Conservation (phyloP, 2,888 invertebrate species). For the Listrodromus nycthemerus region DNA sequence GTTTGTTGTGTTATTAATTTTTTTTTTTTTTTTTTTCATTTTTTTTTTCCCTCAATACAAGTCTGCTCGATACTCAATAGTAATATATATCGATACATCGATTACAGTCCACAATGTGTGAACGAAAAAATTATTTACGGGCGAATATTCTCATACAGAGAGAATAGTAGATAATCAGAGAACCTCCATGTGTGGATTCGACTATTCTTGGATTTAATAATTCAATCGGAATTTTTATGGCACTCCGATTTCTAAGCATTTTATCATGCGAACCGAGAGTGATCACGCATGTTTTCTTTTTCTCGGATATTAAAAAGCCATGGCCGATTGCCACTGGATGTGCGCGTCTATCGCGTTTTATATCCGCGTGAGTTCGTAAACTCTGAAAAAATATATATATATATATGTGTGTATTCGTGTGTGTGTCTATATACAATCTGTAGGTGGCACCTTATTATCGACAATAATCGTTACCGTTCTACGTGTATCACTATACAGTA, state of each 20-base stretch:
- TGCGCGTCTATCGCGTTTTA: neutral
- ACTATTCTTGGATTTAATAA: neutral
- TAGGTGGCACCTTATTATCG: neutral
- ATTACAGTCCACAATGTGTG: too few relatives aligned
- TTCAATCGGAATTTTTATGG: neutral
- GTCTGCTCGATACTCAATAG: neutral
- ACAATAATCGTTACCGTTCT: neutral
- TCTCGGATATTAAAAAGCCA: conserved; percentile 17
- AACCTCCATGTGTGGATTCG: conserved; percentile 33
- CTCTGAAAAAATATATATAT: conserved; percentile 58
- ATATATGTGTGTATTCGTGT: conserved; percentile 38
- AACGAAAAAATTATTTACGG: neutral
- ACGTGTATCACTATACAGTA: conserved; percentile 8
- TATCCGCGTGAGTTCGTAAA: conserved; percentile 39
- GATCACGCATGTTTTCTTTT: neutral
- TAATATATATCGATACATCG: neutral
- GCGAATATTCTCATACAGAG: neutral
- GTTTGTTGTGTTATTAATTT: too few relatives aligned
- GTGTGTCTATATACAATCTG: neutral
- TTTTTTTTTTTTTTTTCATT: too few relatives aligned
- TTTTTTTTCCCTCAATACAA: too few relatives aligned
- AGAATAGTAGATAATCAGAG: neutral
- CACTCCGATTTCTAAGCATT: too few relatives aligned
- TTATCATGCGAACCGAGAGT: too few relatives aligned
- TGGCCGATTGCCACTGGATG: conserved; percentile 14